Conservation (phyloP, 2,113 vertebrate species). For the Etia nguti region DNA sequence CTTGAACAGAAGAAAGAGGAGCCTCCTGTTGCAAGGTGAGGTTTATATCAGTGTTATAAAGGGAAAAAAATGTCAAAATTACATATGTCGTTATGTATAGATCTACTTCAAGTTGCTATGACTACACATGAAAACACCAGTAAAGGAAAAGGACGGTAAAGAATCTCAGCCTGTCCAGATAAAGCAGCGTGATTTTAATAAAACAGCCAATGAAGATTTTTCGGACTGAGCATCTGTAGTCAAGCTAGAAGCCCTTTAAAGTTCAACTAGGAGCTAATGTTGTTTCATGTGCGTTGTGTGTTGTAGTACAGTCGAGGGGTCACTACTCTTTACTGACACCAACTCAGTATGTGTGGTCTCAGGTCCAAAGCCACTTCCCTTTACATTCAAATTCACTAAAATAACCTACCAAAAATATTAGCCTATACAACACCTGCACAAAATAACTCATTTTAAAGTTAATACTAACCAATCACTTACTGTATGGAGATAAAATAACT, state of each 20-base stretch:
- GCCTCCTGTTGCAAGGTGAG: slow-evolving; percentile 52
- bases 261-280: no score
- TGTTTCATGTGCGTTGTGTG: neutral
- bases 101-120: neutral
- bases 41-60: neutral
- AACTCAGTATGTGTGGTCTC: neutral
- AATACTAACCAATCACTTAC: neutral
- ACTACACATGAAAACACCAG: neutral
- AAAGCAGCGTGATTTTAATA: neutral
- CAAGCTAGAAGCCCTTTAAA: neutral
- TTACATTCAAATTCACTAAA: neutral
- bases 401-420: neutral
- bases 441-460: neutral
- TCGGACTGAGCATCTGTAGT: neutral
- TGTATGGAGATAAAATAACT: neutral
- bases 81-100: neutral
- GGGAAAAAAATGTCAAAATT: neutral
- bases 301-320: neutral
- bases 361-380: neutral
- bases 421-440: neutral
- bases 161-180: neutral
- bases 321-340: neutral
- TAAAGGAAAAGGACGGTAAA: neutral
- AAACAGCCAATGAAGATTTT: neutral
- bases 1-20: slow-evolving; percentile 65